A percentile compares a stretch with the other conserved stretches of the same genome.
These are phyloP conservation scores for Amphipoea oculea DNA, from an alignment of 2,888 invertebrate species.

Conservation along the genomic window DNA sequence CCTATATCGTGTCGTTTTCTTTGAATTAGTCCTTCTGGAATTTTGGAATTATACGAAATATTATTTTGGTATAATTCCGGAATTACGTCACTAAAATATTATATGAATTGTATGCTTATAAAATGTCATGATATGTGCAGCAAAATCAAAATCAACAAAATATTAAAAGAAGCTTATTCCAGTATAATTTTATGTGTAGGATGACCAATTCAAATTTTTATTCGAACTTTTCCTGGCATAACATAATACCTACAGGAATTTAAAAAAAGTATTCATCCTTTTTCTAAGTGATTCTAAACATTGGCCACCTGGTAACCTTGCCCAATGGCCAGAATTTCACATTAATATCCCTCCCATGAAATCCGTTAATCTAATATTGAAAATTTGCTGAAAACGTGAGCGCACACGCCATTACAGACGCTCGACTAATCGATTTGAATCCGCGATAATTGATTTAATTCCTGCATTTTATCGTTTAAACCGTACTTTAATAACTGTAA, in stretches of 20 bases:
- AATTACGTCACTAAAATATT: background rate
- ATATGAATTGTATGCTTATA: background rate
- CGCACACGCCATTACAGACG: slow-evolving; percentile 1
- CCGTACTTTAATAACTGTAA: background rate
- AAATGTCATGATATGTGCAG: background rate
- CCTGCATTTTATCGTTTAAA: slow-evolving; percentile 15
- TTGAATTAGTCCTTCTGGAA: background rate
- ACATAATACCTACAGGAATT: background rate
- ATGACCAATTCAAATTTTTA: slow-evolving; percentile 20
- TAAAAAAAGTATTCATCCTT: background rate
- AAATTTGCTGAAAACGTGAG: slow-evolving; percentile 51
- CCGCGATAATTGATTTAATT: slow-evolving; percentile 53
- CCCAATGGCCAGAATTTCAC: slow-evolving; percentile 1
- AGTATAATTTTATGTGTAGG: background rate
- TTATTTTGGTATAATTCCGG: background rate
- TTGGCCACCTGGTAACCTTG: background rate
- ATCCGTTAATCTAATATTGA: slow-evolving; percentile 39
- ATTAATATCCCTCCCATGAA: slow-evolving; percentile 30
- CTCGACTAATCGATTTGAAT: slow-evolving; percentile 49
- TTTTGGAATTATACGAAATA: background rate
- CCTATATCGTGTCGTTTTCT: background rate
- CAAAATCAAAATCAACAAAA: background rate
- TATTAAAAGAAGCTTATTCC: background rate
- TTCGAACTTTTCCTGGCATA: background rate
- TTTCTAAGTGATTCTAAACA: background rate